A percentile compares a stretch with the other conserved stretches of the same genome.
Conservation (phyloP, 2,113 vertebrate species). For the Epinephelus moara region DNA sequence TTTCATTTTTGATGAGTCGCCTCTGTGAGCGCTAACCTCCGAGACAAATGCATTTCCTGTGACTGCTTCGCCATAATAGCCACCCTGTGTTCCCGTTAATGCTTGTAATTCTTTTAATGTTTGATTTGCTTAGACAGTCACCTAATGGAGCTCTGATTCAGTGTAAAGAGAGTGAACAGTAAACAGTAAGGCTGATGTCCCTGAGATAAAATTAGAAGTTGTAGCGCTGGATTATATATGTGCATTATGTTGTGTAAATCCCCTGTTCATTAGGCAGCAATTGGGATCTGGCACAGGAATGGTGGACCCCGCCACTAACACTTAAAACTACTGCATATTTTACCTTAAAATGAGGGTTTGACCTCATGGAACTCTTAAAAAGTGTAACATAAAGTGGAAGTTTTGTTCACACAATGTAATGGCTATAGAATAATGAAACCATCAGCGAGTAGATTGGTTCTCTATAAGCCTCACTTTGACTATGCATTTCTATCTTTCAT, state of each 20-base stretch:
- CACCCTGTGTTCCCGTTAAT: neutral
- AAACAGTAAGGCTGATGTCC: neutral
- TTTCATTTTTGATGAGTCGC: neutral
- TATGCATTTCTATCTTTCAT: too few species aligned
- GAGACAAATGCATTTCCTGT: too few species aligned
- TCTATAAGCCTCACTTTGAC: too few species aligned
- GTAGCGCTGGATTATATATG: neutral
- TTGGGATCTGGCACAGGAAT: neutral
- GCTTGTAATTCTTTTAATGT: conserved; percentile 3
- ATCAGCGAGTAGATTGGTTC: too few species aligned
- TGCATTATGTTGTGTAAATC: too few species aligned
- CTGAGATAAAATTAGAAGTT: neutral
- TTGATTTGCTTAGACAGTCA: neutral
- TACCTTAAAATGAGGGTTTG: neutral
- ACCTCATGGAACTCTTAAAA: neutral
- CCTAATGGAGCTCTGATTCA: neutral
- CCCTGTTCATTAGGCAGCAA: neutral
- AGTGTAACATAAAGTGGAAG: too few species aligned
- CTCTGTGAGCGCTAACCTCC: neutral
- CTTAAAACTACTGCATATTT: neutral
- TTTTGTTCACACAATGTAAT: too few species aligned
- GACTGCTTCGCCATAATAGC: neutral
- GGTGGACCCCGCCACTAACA: neutral
- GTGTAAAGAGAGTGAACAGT: neutral
- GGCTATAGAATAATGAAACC: too few species aligned